Percentiles rank a stretch among this genome's conserved stretches.
phyloP scores from a whole-genome alignment of 2,113 vertebrate species.

The Oreochromis spilurus region DNA sequence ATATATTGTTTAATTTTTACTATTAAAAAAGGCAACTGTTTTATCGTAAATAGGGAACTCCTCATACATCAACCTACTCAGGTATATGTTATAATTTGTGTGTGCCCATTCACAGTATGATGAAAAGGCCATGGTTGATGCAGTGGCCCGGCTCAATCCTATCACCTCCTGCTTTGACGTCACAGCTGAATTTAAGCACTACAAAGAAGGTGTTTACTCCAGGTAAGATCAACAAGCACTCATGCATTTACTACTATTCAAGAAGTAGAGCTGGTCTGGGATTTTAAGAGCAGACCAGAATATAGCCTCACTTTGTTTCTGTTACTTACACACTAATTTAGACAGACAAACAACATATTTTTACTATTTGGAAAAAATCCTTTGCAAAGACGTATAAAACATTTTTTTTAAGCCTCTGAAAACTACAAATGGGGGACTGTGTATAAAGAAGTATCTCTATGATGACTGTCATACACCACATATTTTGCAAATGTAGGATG shows the following conservation, averaged over 20 bases:
- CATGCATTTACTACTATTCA: background rate
- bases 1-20: background rate
- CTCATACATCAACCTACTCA: background rate
- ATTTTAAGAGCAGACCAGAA: background rate
- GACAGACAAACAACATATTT: background rate
- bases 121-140: constrained; percentile 81
- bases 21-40: background rate
- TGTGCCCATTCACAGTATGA: constrained; percentile 69
- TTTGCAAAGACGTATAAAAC: background rate
- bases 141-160: constrained; percentile 81
- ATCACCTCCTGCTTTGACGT: constrained; percentile 86
- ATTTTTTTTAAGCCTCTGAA: background rate
- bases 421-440: background rate
- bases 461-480: background rate
- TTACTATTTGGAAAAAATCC: background rate
- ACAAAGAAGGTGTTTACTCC: constrained; percentile 78
- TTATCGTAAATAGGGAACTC: background rate
- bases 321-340: background rate
- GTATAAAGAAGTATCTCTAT: background rate
- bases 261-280: background rate
- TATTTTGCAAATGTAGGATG: background rate
- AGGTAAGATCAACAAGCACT: constrained; percentile 66
- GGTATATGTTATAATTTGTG: background rate
- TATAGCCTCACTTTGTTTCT: background rate
- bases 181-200: constrained; percentile 75